Percentiles rank a stretch among this genome's conserved stretches.
These are phyloP conservation scores for Rhagonycha lutea DNA, from an alignment of 2,888 invertebrate species.

Conservation along the genomic window DNA sequence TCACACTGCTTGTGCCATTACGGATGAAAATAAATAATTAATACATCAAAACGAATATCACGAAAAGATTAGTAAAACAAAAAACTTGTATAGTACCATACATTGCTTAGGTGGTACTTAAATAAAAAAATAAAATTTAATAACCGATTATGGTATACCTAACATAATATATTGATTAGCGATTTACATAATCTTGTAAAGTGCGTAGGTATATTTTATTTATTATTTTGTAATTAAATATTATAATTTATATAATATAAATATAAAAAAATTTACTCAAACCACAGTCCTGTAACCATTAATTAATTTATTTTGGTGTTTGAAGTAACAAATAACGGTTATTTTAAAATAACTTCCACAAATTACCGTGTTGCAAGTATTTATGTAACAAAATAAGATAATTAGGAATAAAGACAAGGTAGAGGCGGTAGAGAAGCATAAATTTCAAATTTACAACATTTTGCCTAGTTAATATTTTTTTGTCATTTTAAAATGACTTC, in stretches of 20 bases:
- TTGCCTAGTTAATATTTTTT: neutral
- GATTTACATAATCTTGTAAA: neutral
- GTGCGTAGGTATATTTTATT: neutral
- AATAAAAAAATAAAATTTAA: neutral
- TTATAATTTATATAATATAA: neutral
- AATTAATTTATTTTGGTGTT: neutral
- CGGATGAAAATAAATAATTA: neutral
- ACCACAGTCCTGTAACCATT: neutral
- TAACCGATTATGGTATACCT: neutral
- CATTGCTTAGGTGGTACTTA: neutral
- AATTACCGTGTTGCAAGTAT: neutral
- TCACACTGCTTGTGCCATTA: neutral
- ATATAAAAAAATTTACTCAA: neutral
- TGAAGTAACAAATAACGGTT: neutral
- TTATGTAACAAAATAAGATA: neutral
- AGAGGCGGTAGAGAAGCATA: neutral
- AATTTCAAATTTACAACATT: neutral
- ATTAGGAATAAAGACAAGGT: neutral
- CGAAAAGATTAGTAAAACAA: too few species aligned
- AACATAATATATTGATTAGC: neutral
- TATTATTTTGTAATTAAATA: neutral
- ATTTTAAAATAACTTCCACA: neutral
- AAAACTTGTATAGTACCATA: too few species aligned
- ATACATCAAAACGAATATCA: too few species aligned
- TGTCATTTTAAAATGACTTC: neutral